Evolutionary conservation across 2,888 invertebrate species (phyloP).

Genomic region (Lasioglossum marginatum): DNA sequence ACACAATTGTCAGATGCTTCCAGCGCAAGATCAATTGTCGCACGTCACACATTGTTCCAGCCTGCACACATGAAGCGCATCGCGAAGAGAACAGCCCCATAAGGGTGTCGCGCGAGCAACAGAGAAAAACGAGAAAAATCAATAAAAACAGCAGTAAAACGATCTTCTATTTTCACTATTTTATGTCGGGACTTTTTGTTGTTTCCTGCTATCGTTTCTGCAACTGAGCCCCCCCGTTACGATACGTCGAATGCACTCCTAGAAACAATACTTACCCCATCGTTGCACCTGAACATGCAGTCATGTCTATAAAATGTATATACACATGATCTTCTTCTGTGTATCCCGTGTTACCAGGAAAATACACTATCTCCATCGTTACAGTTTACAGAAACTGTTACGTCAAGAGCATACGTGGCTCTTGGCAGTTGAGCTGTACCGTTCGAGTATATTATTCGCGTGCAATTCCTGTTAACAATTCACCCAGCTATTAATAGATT

Average conservation of each 20-base stretch:
- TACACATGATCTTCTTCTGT: not conserved
- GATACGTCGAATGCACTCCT: constrained; percentile 22
- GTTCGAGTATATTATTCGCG: not conserved
- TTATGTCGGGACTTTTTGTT: constrained; percentile 15
- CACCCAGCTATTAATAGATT: not conserved
- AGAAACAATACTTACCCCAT: constrained; percentile 1
- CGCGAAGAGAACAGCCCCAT: not conserved
- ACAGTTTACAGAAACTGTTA: not conserved
- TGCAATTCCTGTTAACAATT: not conserved
- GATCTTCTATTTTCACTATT: constrained; percentile 24
- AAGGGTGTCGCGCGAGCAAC: not conserved
- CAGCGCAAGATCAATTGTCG: not conserved
- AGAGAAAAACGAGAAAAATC: constrained; percentile 19
- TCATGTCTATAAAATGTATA: constrained; percentile 21
- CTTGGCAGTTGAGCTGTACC: not conserved
- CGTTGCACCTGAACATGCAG: constrained; percentile 14
- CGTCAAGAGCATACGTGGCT: constrained; percentile 2
- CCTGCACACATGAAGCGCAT: not conserved
- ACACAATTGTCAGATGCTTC: not conserved
- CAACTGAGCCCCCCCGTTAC: constrained; percentile 20
- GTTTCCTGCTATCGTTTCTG: constrained; percentile 5
- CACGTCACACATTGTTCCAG: not conserved
- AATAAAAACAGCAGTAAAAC: constrained; percentile 25
- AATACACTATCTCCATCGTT: not conserved
- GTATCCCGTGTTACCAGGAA: not conserved